Base-by-base conservation (phyloP, 2,113 vertebrate genomes). In the Erythrocebus patas region DNA sequence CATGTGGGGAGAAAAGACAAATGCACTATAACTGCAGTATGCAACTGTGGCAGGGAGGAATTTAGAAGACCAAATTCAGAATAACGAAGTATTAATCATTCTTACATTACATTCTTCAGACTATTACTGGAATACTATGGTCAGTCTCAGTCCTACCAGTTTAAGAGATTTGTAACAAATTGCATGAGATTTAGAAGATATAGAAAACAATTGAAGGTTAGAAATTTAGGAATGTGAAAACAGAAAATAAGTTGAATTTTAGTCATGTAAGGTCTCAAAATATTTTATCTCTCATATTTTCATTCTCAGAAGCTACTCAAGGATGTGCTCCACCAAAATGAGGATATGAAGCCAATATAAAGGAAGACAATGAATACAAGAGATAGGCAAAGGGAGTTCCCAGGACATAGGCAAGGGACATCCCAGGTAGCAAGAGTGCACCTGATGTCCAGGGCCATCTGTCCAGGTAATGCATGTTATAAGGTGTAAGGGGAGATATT, bases 241-340 rank as follows among this genome's bases (percentile, higher is more conserved):
- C 25, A 78, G 76, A 95, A 55, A 40, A 64, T 70, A 95, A 80
- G 13, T 35, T 80, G 61, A 88, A 88, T 78, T 95, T 91, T 68
- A 91, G 4, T 89, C 7, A 57, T 27, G 8, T 48, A 52, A 88
- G 14, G 27, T 66, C 35, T 85, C 32, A 76, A 64, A 70, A n/a
- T 8, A 38, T 59, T 96, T 86, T 73, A 35, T 10, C 6, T 64
- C 32, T 80, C 57, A 66, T 9, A 14, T 8, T 17, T 12, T 43
- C 50, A 48, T 86, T 70, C 57, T 89, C 52, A 59, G 68, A 94
- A 94, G 89, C 5, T 91, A 27, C 14, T 80, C 16, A 38, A 88
- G 70, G 73, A 45, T 8, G 16, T 55, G n/a, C 40, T 59, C 35
- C 50, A 59, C 30, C 81, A 72, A 82, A 93, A 78, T 35, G 50